These are phyloP conservation scores for Parnassius orleans DNA, from an alignment of 2,888 invertebrate species.

Conservation along the genomic window DNA sequence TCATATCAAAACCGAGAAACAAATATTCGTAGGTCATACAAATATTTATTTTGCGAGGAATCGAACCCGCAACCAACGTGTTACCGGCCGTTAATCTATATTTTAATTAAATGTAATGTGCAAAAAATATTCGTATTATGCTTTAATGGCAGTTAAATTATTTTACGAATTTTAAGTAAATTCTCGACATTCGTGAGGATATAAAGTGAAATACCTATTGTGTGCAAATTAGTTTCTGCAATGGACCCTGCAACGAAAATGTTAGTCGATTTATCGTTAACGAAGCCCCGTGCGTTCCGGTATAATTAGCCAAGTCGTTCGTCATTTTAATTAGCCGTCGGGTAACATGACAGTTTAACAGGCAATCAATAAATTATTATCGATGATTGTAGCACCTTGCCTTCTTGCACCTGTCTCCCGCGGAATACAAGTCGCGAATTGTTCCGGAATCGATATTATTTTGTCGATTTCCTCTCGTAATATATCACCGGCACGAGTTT, in stretches of 20 bases:
- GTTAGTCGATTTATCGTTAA: slow-evolving; percentile 2
- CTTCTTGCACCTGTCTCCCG: slow-evolving; percentile 12
- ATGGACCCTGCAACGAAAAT: slow-evolving; percentile 3
- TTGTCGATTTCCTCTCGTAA: neutral
- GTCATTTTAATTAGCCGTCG: slow-evolving; percentile 28
- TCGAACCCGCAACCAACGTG: too few species aligned
- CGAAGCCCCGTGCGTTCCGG: slow-evolving; percentile 5
- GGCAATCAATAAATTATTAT: slow-evolving; percentile 23
- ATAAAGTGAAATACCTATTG: neutral
- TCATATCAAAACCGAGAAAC: too few species aligned
- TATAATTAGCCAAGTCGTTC: slow-evolving; percentile 24
- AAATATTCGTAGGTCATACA: too few species aligned
- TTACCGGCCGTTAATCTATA: too few species aligned
- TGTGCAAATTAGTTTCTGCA: slow-evolving; percentile 12
- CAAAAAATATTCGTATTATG: too few species aligned
- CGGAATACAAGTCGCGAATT: slow-evolving; percentile 1
- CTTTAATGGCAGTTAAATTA: too few species aligned
- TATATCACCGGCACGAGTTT: too few species aligned
- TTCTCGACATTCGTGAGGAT: neutral
- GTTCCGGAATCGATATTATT: neutral
- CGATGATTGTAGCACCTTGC: slow-evolving; percentile 11
- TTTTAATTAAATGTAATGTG: too few species aligned
- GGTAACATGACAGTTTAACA: slow-evolving; percentile 24
- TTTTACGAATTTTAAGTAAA: neutral
- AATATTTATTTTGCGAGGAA: too few species aligned